phyloP scores from a whole-genome alignment of 1,140 invertebrate species.

The Drosophila leontia region DNA sequence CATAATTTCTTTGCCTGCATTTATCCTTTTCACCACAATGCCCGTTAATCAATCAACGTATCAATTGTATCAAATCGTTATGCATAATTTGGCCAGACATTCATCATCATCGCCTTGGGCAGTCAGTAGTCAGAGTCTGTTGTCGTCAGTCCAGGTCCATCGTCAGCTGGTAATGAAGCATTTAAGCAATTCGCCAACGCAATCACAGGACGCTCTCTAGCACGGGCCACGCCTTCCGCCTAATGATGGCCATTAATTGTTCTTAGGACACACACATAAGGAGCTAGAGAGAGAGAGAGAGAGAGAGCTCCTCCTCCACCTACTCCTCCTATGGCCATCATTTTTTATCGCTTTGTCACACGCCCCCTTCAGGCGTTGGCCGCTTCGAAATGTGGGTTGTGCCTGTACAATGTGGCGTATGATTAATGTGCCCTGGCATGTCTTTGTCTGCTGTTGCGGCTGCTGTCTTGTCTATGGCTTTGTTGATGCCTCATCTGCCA shows the following conservation, averaged over 20 bases:
- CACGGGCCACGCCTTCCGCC: constrained; percentile 14
- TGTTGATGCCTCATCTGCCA: constrained; percentile 16
- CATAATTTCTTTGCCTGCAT: not conserved
- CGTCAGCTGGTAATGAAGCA: constrained; percentile 50
- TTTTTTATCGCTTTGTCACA: constrained; percentile 72
- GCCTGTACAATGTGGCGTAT: constrained; percentile 72
- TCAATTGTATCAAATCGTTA: constrained; percentile 40
- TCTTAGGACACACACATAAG: constrained; percentile 19
- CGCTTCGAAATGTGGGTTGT: constrained; percentile 24
- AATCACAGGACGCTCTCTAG: constrained; percentile 2
- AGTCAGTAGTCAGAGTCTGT: not conserved
- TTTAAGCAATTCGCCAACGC: constrained; percentile 26
- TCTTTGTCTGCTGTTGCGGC: constrained; percentile 50
- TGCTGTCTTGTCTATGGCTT: constrained; percentile 45
- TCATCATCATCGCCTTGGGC: constrained; percentile 47
- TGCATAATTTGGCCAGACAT: constrained; percentile 45
- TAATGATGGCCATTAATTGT: constrained; percentile 62
- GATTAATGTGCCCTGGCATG: constrained; percentile 63
- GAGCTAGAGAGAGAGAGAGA: not conserved
- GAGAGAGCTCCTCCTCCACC: not conserved
- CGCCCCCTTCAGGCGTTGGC: constrained; percentile 19
- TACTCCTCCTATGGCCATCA: constrained; percentile 33
- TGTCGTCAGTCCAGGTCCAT: not conserved
- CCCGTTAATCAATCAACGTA: constrained; percentile 42
- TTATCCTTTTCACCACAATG: constrained; percentile 4